A percentile compares a stretch with the other conserved stretches of the same genome.
These are phyloP conservation scores for Decapterus maruadsi DNA, from an alignment of 2,797 vertebrate species.

Conservation along the genomic window DNA sequence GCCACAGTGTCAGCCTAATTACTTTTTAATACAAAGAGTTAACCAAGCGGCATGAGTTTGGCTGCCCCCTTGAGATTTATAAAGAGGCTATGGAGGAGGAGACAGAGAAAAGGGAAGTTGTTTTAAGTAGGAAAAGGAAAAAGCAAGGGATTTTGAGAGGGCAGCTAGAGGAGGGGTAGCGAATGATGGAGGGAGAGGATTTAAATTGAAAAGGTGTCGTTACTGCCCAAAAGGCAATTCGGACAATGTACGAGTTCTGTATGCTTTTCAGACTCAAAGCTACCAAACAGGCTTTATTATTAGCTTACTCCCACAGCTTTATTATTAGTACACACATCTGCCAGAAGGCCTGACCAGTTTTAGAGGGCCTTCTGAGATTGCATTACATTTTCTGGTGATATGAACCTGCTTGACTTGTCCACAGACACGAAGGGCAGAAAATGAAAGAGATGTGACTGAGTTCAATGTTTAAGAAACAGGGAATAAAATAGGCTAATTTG, in stretches of 20 bases:
- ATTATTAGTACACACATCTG: constrained; percentile 47
- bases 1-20: constrained; percentile 63
- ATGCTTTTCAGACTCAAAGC: constrained; percentile 53
- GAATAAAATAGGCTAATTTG: constrained; percentile 1
- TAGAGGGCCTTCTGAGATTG: constrained; percentile 25
- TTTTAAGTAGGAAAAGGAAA: constrained; percentile 49
- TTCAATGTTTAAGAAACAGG: constrained; percentile 14
- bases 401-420: constrained; percentile 10
- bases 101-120: constrained; percentile 32
- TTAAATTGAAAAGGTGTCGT: constrained; percentile 65
- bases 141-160: constrained; percentile 44
- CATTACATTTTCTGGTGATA: constrained; percentile 44
- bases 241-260: constrained; percentile 52
- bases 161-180: constrained; percentile 36
- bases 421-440: constrained; percentile 15
- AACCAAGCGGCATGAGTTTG: constrained; percentile 66
- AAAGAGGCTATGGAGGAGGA: constrained; percentile 32
- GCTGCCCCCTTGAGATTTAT: constrained; percentile 68
- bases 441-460: background rate
- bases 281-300: constrained; percentile 39
- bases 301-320: constrained; percentile 15
- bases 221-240: constrained; percentile 60
- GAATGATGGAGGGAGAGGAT: constrained; percentile 44
- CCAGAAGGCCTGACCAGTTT: constrained; percentile 37
- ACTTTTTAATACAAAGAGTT: constrained; percentile 70